phyloP scores from a whole-genome alignment of 2,888 invertebrate genomes.

The Tineola bisselliella region DNA sequence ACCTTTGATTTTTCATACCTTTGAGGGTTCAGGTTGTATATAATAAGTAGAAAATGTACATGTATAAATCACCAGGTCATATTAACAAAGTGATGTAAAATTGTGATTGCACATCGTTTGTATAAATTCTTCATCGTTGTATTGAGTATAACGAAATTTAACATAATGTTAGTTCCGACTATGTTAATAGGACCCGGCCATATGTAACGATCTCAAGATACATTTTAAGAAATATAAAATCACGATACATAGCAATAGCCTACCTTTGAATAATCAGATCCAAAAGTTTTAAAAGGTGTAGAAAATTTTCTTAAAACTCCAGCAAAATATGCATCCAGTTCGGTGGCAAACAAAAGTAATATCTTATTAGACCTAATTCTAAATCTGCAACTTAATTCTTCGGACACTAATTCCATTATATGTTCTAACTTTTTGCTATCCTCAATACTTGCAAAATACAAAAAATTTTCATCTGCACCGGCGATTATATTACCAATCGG shows the following conservation, averaged over 20 bases:
- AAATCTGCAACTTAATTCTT: constrained; percentile 31
- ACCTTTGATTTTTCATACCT: no score
- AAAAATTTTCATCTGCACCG: constrained; percentile 39
- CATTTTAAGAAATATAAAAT: no score
- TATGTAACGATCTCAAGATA: no score
- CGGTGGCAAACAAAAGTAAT: constrained; percentile 15
- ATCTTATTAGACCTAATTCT: constrained; percentile 32
- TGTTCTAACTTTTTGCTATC: constrained; percentile 37
- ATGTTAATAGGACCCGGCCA: no score
- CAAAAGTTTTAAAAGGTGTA: constrained; percentile 41
- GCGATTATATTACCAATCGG: constrained; percentile 39
- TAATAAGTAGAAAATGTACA: no score
- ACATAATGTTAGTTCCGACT: no score
- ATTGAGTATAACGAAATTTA: no score
- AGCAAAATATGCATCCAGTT: constrained; percentile 19
- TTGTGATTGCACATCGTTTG: no score
- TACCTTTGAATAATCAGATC: constrained; percentile 57
- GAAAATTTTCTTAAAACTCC: constrained; percentile 39
- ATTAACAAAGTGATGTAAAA: no score
- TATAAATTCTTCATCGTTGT: no score
- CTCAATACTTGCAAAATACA: constrained; percentile 40
- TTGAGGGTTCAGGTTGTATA: no score
- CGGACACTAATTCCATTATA: constrained; percentile 20
- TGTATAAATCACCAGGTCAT: no score
- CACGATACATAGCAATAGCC: neutral